Base-by-base conservation (phyloP, 1,140 invertebrate genomes). In the Spodoptera litura region DNA sequence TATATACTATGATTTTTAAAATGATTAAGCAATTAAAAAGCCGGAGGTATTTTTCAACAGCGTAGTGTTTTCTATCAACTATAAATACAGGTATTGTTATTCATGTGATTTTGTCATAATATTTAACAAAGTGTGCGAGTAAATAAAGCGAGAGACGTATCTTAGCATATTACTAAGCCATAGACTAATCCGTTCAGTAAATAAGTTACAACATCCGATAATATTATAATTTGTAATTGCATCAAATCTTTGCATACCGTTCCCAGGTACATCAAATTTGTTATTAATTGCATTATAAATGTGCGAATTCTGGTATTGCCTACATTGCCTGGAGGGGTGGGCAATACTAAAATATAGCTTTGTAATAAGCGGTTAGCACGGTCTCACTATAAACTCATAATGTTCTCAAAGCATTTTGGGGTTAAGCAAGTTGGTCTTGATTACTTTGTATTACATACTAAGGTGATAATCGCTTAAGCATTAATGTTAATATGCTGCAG, bases 271-370 rank as follows among this genome's bases (percentile, higher is more conserved):
- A 51, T 51, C 10, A 25, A 51, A 66, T 53, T 53, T 13, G 27
- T 52, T 52, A 68, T 53, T 68, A 68, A 53, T 68, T 68, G 64
- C 64, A 27, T 52, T 52, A 49, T 53, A 27, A 68, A 68, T 68
- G 1, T 13, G 15, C 11, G 38, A 44, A 44, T 27, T 53, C 61
- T 71, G 2, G 31, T 56, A 20, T 56, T 12, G 31, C 9, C 49
- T 9, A 10, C 13, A 51, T 12, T 20, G 64, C 64, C 66, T n/a
- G 6, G 4, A 68, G 64, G 64, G 44, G 6, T 6, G 66, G 51
- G 49, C 49, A 9, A 9, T 8, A 20, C 66, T 70, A 51, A 53
- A 53, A 3, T 53, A 53, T 70, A 53, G 66, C 66, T 27, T n/a
- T 5, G n/a, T 70, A 53, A 70, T 70, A 53, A 70, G 44, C 25